Evolutionary conservation across 92 coral and sea anemone genomes (phyloP), one percentile per base, ranked within the genome.

Genomic region (Desmophyllum pertusum): DNA sequence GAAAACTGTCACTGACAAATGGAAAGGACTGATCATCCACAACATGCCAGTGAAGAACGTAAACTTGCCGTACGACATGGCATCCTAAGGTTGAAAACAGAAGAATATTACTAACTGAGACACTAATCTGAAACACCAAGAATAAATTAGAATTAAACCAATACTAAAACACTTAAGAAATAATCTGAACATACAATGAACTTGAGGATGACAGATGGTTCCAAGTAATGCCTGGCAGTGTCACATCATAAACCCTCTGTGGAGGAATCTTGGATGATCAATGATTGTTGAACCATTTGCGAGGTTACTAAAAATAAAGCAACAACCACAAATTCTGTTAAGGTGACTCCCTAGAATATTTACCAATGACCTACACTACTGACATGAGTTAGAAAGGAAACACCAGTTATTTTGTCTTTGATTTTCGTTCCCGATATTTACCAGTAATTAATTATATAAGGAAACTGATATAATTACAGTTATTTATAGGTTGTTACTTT

Each of bases 1-100:
- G 98, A 66, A 93, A 95, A 23, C 70, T 91, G 64, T 87, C 78
- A 85, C 97, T 95, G 91, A 90, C 94, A 84, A 90, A 93, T 19
- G 95, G 98, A 62, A 93, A 93, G 19, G 98, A 92, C 37, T 92
- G 92, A 74, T 93, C 98, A 86, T 95, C 98, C 27, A 95, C 98
- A 78, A 95, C 70, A 76, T 95, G 98, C 98, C 98, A 95, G 82
- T 95, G 98, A 55, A 95, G 89, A 51, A 95, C 94, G 80, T 95
- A 72, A 90, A 93, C 89, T 95, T 95, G 75, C 90, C 80, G 78
- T 95, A 93, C 8, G 98, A 89, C 95, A 95, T 73, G 29, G 98
- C 98, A 81, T 95, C 98, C 96, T 93, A 78, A 57, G 15, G 40
- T n/a, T 1, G 46, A 63, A 37, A 7, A 76, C 31, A 53, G 39